phyloP scores from a whole-genome alignment of 2,888 invertebrate genomes.

The Lithophane socia region DNA sequence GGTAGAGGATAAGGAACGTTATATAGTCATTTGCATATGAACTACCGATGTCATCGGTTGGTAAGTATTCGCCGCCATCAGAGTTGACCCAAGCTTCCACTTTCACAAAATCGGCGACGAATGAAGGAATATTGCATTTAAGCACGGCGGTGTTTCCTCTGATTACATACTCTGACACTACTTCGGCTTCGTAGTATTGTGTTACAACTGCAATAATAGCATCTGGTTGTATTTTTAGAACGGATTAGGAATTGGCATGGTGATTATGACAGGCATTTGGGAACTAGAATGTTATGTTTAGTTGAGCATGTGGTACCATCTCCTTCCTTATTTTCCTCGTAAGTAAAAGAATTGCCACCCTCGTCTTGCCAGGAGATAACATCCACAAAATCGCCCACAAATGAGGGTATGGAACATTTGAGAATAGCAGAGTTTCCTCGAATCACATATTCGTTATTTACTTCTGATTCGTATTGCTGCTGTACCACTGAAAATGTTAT shows the following conservation, averaged over 20 bases:
- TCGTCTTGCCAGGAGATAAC: slow-evolving; percentile 97
- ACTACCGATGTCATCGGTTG: slow-evolving; percentile 94
- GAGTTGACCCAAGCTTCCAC: slow-evolving; percentile 95
- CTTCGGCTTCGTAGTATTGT: slow-evolving; percentile 97
- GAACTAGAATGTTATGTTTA: slow-evolving; percentile 45
- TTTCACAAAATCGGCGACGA: slow-evolving; percentile 97
- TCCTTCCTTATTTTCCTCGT: slow-evolving; percentile 79
- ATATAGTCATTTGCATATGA: slow-evolving; percentile 56
- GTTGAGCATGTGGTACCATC: slow-evolving; percentile 76
- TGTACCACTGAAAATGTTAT: slow-evolving; percentile 93
- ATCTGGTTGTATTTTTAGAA: slow-evolving; percentile 28
- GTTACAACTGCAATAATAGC: slow-evolving; percentile 93
- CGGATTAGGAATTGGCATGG: slow-evolving; percentile 56
- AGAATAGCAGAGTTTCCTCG: slow-evolving; percentile 96
- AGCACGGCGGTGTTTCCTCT: slow-evolving; percentile 96
- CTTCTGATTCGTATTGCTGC: slow-evolving; percentile 97
- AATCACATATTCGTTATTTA: slow-evolving; percentile 97
- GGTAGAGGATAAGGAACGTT: slow-evolving; percentile 52
- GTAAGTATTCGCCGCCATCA: slow-evolving; percentile 93
- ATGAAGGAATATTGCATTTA: slow-evolving; percentile 97
- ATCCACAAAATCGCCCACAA: slow-evolving; percentile 97
- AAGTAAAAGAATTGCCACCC: slow-evolving; percentile 90
- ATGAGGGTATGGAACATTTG: slow-evolving; percentile 97
- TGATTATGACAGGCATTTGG: slow-evolving; percentile 36
- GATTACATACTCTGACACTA: slow-evolving; percentile 97